Evolutionary conservation across 2,888 invertebrate genomes (phyloP).

Genomic region (Tenthredo mesomela): DNA sequence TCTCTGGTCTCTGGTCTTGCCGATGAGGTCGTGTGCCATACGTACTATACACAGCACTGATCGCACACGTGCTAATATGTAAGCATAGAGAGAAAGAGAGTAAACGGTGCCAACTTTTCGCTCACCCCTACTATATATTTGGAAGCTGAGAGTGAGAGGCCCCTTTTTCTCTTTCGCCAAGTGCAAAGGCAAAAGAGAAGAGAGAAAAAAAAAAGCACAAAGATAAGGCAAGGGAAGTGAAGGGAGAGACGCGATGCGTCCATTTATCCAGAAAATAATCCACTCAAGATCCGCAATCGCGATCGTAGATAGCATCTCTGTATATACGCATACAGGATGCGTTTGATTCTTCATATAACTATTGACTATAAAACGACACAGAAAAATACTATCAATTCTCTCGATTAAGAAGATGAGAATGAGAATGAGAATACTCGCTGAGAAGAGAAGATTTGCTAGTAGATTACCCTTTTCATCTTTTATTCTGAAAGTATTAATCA

Average conservation of each 20-base stretch:
- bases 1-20: background rate
- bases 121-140: background rate
- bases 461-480: conserved; percentile 74
- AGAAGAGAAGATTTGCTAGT: background rate
- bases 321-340: background rate
- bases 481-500: conserved; percentile 65
- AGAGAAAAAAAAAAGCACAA: background rate
- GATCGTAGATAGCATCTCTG: conserved; percentile 3
- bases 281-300: conserved; percentile 67
- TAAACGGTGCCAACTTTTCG: conserved; percentile 35
- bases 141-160: too few species aligned
- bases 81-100: background rate
- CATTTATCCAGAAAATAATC: conserved; percentile 77
- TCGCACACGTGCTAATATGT: conserved; percentile 28
- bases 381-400: background rate
- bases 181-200: background rate
- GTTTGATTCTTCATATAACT: background rate
- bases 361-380: background rate
- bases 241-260: conserved; percentile 59
- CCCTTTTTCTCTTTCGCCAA: background rate
- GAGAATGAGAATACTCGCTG: background rate
- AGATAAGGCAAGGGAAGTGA: background rate
- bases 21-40: background rate
- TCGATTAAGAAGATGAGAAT: background rate
- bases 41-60: background rate